Evolutionary conservation across 2,888 invertebrate species (phyloP).

Genomic region (Taphrorychus bicolor): DNA sequence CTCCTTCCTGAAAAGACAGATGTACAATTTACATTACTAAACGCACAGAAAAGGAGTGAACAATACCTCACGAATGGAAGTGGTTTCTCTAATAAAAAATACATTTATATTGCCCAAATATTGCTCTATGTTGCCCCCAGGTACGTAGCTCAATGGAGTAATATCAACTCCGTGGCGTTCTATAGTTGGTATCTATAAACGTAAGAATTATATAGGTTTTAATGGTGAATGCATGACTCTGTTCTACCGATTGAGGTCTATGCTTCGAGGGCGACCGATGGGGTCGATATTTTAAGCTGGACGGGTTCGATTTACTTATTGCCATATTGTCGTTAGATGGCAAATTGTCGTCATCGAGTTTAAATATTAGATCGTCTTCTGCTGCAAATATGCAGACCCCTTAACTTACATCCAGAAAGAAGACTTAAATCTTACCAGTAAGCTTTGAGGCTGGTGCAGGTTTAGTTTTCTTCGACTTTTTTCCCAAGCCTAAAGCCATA

Average conservation of each 20-base stretch:
- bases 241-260: slow-evolving; percentile 51
- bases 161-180: slow-evolving; percentile 76
- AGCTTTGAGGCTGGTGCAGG: not conserved
- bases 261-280: slow-evolving; percentile 65
- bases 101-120: slow-evolving; percentile 92
- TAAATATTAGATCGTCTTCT: slow-evolving; percentile 85
- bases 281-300: slow-evolving; percentile 59
- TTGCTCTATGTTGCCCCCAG: slow-evolving; percentile 78
- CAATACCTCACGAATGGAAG: slow-evolving; percentile 81
- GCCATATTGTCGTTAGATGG: slow-evolving; percentile 49
- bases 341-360: slow-evolving; percentile 78
- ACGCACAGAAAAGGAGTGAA: not conserved
- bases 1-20: slow-evolving; percentile 71
- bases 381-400: no score
- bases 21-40: not conserved
- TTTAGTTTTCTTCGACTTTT: slow-evolving; percentile 62
- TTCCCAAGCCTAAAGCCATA: slow-evolving; percentile 79
- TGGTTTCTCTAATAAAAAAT: slow-evolving; percentile 94
- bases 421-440: slow-evolving; percentile 18
- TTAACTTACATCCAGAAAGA: not conserved
- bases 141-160: slow-evolving; percentile 80
- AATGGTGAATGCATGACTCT: slow-evolving; percentile 53
- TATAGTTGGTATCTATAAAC: slow-evolving; percentile 56
- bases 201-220: not conserved
- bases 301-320: slow-evolving; percentile 51